phyloP scores from a whole-genome alignment of 2,113 vertebrate species.

The Indicator indicator region DNA sequence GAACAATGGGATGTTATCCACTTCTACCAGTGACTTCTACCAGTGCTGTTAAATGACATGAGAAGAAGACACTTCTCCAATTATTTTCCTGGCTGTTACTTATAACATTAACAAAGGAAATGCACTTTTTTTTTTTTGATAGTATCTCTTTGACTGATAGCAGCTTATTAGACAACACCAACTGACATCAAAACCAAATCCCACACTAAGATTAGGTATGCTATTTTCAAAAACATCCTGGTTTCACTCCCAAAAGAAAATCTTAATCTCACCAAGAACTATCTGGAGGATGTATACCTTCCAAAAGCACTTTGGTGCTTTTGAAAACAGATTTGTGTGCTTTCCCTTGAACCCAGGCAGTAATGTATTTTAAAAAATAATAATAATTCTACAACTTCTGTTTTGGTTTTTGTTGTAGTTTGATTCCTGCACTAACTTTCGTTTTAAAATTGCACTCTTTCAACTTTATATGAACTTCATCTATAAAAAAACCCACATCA shows the following conservation, averaged over 20 bases:
- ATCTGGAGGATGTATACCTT: neutral
- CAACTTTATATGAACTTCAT: slow-evolving; percentile 49
- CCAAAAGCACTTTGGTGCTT: slow-evolving; percentile 6
- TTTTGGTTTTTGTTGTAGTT: slow-evolving; percentile 18
- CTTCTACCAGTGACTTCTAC: neutral
- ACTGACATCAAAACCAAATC: neutral
- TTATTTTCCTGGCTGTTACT: neutral
- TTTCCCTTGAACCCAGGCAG: neutral
- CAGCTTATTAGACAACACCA: neutral
- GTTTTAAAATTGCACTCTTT: slow-evolving; percentile 71
- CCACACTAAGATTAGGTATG: neutral
- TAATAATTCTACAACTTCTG: neutral
- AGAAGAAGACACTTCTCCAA: neutral
- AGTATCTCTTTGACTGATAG: neutral
- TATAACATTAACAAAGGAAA: neutral
- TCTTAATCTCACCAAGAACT: neutral
- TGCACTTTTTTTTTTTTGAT: slow-evolving; percentile 3
- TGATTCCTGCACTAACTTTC: slow-evolving; percentile 66
- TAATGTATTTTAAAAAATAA: neutral
- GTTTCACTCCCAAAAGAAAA: neutral
- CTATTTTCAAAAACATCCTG: neutral
- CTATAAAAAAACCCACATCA: neutral
- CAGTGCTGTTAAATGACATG: neutral
- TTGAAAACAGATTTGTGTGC: neutral
- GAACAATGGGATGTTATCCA: neutral